Evolutionary conservation across 2,888 invertebrate genomes (phyloP).

Genomic region (Lobophora halterata): DNA sequence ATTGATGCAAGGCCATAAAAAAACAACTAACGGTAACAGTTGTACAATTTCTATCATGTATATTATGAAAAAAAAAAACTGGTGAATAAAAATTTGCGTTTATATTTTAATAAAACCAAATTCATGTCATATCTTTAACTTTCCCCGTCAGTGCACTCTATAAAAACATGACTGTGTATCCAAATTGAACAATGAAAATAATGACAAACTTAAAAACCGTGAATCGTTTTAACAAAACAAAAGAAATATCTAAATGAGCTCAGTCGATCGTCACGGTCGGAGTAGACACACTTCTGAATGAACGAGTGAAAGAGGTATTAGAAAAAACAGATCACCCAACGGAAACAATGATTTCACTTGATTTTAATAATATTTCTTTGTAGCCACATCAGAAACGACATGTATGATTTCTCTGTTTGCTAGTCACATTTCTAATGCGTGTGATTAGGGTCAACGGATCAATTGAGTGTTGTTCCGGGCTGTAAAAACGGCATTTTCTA

Average conservation of each 20-base stretch:
- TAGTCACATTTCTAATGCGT: conserved; percentile 53
- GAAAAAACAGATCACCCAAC: conserved; percentile 34
- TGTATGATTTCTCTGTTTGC: conserved; percentile 49
- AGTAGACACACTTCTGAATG: conserved; percentile 24
- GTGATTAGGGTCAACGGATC: conserved; percentile 56
- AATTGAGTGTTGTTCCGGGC: conserved; percentile 22
- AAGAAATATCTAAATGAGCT: conserved; percentile 43
- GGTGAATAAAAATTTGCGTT: too few species aligned
- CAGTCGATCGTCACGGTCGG: conserved; percentile 35
- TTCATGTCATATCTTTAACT: conserved; percentile 44
- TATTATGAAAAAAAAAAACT: too few species aligned
- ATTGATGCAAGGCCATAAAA: too few species aligned
- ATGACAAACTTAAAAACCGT: conserved; percentile 37
- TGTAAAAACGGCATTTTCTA: conserved; percentile 19
- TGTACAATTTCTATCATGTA: too few species aligned
- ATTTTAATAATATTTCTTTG: conserved; percentile 46
- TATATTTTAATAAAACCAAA: conserved; percentile 39
- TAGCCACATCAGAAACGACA: conserved; percentile 34
- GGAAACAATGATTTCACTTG: conserved; percentile 46
- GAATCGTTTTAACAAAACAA: conserved; percentile 43
- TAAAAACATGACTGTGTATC: conserved; percentile 30
- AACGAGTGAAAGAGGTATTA: conserved; percentile 32
- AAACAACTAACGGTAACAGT: too few species aligned
- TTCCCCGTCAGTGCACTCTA: conserved; percentile 43
- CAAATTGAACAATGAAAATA: conserved; percentile 36